Conservation (phyloP, 2,888 invertebrate genomes). For the Chalcis sispes region DNA sequence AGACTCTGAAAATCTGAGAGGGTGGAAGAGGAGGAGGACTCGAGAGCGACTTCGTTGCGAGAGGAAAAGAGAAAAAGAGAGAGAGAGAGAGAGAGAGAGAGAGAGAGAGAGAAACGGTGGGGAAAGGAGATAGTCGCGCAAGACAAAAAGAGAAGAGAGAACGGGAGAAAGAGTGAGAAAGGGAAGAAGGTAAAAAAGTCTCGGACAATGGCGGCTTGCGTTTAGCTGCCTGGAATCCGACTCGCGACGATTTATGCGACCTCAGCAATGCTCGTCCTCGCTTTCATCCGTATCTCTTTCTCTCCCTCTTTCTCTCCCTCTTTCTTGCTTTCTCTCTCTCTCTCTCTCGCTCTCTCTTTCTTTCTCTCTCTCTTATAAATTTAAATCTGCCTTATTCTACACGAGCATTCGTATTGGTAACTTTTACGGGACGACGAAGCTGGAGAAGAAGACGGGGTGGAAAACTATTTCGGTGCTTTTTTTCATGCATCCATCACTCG, state of each 20-base stretch:
- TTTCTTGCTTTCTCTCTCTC: not conserved
- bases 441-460: not conserved
- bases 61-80: slow-evolving; percentile 1
- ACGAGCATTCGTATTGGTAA: not conserved
- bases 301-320: slow-evolving; percentile 3
- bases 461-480: too few species aligned
- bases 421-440: not conserved
- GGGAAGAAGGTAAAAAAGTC: slow-evolving; percentile 63
- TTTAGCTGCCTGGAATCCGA: slow-evolving; percentile 73
- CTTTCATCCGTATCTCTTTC: slow-evolving; percentile 35
- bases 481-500: too few species aligned
- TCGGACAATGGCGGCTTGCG: slow-evolving; percentile 72
- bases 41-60: too few species aligned
- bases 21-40: slow-evolving; percentile 23
- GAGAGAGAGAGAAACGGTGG: too few species aligned
- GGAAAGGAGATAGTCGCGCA: not conserved
- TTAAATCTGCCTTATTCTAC: not conserved
- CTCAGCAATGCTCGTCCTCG: slow-evolving; percentile 58
- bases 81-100: not conserved
- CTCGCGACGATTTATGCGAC: slow-evolving; percentile 73
- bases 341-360: slow-evolving; percentile 8
- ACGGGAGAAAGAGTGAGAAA: not conserved
- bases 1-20: slow-evolving; percentile 1
- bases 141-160: not conserved
- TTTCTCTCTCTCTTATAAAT: not conserved